These are phyloP conservation scores for Scaptomyza reducta DNA, from an alignment of 2,888 invertebrate genomes.

Conservation along the genomic window DNA sequence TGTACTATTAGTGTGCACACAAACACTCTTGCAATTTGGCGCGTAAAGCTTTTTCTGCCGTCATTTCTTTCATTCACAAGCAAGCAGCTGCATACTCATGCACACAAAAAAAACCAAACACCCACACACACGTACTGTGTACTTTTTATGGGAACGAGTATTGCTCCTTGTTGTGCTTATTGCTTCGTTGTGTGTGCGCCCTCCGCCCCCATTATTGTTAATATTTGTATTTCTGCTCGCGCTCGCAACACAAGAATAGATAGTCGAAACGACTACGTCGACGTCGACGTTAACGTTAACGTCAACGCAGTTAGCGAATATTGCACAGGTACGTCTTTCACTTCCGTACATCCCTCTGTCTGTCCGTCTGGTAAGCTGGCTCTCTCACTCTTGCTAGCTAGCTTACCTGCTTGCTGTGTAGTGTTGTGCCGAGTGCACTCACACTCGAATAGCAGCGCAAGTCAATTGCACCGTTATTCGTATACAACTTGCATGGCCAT, in stretches of 20 bases:
- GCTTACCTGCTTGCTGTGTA: background rate
- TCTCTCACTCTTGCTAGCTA: background rate
- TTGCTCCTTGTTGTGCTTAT: slow-evolving; percentile 3
- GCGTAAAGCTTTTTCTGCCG: slow-evolving; percentile 42
- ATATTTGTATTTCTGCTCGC: slow-evolving; percentile 27
- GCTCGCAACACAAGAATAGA: slow-evolving; percentile 1
- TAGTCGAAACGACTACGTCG: slow-evolving; percentile 6
- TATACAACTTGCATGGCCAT: background rate
- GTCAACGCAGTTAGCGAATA: slow-evolving; percentile 1
- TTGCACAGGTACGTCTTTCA: slow-evolving; percentile 12
- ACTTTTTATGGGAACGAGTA: background rate
- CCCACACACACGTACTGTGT: background rate
- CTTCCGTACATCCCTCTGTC: background rate
- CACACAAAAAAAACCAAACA: slow-evolving; percentile 11
- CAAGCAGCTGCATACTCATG: slow-evolving; percentile 20
- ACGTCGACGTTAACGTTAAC: background rate
- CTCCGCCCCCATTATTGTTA: slow-evolving; percentile 2
- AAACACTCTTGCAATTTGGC: slow-evolving; percentile 41
- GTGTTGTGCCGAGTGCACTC: slow-evolving; percentile 47
- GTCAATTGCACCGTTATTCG: background rate
- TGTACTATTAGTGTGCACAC: slow-evolving; percentile 7
- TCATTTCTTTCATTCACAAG: slow-evolving; percentile 50
- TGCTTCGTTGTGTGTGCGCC: background rate
- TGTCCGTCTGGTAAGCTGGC: background rate
- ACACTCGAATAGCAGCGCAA: slow-evolving; percentile 25